phyloP scores from a whole-genome alignment of 2,797 vertebrate species.

The Gallinago nigripennis region DNA sequence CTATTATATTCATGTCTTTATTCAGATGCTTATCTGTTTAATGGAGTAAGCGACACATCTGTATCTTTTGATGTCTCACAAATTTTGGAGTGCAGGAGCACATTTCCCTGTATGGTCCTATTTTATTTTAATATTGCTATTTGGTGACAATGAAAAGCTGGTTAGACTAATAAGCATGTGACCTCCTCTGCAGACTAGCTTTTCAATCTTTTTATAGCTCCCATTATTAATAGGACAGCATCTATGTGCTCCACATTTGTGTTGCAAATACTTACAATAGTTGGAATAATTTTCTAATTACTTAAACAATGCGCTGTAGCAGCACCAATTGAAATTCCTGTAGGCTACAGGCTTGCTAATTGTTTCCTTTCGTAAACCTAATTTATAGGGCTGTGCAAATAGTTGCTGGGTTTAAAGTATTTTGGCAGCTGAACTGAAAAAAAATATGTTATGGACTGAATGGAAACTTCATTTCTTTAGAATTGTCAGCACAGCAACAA shows the following conservation, averaged over 20 bases:
- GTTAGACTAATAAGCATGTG: conserved; percentile 19
- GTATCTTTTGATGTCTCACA: neutral
- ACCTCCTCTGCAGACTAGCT: neutral
- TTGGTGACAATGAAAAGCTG: neutral
- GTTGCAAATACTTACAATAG: conserved; percentile 43
- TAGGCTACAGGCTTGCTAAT: conserved; percentile 48
- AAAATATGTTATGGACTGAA: conserved; percentile 13
- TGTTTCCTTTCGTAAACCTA: conserved; percentile 56
- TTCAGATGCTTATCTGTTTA: neutral
- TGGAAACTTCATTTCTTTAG: conserved; percentile 61
- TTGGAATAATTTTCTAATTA: conserved; percentile 56
- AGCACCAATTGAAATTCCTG: conserved; percentile 43
- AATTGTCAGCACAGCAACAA: conserved; percentile 14
- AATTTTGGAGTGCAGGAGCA: neutral
- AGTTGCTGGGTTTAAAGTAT: conserved; percentile 49
- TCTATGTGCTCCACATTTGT: neutral
- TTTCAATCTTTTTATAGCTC: conserved; percentile 35
- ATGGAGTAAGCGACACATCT: neutral
- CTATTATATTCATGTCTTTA: neutral
- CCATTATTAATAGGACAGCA: conserved; percentile 26
- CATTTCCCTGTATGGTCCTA: neutral
- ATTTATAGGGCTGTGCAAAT: conserved; percentile 58
- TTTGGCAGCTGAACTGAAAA: conserved; percentile 51
- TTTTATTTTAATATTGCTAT: conserved; percentile 15
- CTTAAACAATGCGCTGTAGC: conserved; percentile 41